Evolutionary conservation across 2,797 vertebrate genomes (phyloP), one percentile per base, ranked within the genome.

Genomic region (Rhinogobio ventralis): DNA sequence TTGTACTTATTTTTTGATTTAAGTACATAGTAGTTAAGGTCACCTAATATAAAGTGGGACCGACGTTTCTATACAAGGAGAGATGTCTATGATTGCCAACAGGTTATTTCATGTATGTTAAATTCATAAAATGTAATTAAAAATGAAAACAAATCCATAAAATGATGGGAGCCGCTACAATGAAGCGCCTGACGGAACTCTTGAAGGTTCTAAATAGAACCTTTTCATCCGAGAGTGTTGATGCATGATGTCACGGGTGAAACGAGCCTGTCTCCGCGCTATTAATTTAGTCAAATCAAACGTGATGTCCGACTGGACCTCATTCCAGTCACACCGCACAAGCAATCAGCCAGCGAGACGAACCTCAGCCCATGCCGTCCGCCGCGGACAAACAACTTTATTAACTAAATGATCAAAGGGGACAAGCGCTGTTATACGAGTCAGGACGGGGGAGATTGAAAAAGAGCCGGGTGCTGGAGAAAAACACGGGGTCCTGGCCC

Each of bases 231-330:
- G 20, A 3, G 51, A 55, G 28, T 14, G 14, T 68, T 83, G 84
- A 81, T 84, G 68, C 49, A 55, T n/a, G 79, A 89, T 89, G 90
- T 91, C 86, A 89, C 86, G 14, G 77, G 85, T 91, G 92, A 94
- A 93, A 93, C 93, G 89, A 90, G 86, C 20, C 90, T 91, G 93
- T 93, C 93, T 72, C 86, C 68, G 79, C 87, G 91, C 93, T 91
- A 92, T 93, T 94, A 77, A 87, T 74, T 36, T 80, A 88, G 88
- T 92, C 93, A 94, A 94, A 94, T 94, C 92, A 94, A 93, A 94
- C 72, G 89, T 93, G 94, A 92, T 94, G 92, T 89, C 86, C 88
- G 89, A 90, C 90, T 90, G 83, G 75, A 91, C 88, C 90, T 88
- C 87, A 79, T 88, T 66, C 73, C 88, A 77, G 55, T 79, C 74